phyloP scores from a whole-genome alignment of 2,113 vertebrate species.

The Gobio gobio region DNA sequence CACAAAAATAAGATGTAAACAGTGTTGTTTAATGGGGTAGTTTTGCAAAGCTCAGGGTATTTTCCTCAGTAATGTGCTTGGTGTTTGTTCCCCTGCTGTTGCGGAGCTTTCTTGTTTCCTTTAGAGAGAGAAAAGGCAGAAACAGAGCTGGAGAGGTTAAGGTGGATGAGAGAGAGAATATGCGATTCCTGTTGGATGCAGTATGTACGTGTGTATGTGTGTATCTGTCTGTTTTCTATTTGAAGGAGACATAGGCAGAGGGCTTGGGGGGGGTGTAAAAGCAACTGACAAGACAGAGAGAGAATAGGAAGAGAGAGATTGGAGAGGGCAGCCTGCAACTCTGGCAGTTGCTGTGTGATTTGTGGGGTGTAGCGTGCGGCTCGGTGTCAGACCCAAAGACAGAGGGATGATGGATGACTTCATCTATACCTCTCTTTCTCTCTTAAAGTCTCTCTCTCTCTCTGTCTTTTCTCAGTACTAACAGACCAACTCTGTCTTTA shows the following conservation, averaged over 20 bases:
- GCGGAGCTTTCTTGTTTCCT: background rate
- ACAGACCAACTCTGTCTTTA: constrained; percentile 31
- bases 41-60: constrained; percentile 27
- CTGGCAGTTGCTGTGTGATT: constrained; percentile 61
- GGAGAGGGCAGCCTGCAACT: constrained; percentile 49
- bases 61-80: constrained; percentile 25
- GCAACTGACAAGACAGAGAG: constrained; percentile 44
- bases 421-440: constrained; percentile 54
- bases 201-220: background rate
- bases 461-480: constrained; percentile 42
- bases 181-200: background rate
- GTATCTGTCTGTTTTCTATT: constrained; percentile 42
- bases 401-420: constrained; percentile 62
- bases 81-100: constrained; percentile 9
- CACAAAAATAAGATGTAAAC: background rate
- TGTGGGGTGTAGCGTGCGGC: constrained; percentile 58
- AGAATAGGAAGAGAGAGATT: constrained; percentile 51
- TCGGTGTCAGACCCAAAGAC: constrained; percentile 55
- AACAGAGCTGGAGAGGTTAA: background rate
- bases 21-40: constrained; percentile 2
- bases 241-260: constrained; percentile 50
- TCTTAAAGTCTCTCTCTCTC: constrained; percentile 28
- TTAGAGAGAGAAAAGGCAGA: background rate
- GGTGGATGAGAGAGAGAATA: background rate
- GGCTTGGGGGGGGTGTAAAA: constrained; percentile 52